phyloP scores from a whole-genome alignment of 2,113 vertebrate genomes.

The Bubo scandiacus region DNA sequence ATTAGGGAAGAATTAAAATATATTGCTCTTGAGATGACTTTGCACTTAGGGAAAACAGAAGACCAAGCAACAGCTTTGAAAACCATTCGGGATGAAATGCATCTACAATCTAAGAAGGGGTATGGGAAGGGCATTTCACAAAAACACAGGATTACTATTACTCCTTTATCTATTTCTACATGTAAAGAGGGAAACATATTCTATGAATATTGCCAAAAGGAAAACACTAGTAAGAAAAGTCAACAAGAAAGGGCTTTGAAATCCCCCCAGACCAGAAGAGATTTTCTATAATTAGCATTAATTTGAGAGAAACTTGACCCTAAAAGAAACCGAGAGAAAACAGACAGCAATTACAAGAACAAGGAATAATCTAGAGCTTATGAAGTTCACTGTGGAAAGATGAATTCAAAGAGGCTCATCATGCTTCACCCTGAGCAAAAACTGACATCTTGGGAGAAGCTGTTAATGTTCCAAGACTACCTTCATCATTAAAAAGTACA shows the following conservation, averaged over 20 bases:
- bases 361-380: neutral
- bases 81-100: neutral
- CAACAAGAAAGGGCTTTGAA: neutral
- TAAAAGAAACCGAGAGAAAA: neutral
- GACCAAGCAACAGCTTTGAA: neutral
- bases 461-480: neutral
- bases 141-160: neutral
- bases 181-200: neutral
- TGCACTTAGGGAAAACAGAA: conserved; percentile 24
- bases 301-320: neutral
- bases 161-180: neutral
- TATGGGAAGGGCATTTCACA: neutral
- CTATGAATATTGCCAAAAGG: neutral
- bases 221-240: neutral
- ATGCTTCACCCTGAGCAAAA: neutral
- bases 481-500: neutral
- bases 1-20: conserved; percentile 56
- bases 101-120: neutral
- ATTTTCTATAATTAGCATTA: neutral
- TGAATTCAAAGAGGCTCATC: neutral
- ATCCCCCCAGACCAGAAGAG: neutral
- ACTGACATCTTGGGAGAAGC: neutral
- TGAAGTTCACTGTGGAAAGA: neutral
- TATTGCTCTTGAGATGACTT: conserved; percentile 63
- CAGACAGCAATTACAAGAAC: neutral